phyloP scores from a whole-genome alignment of 2,888 invertebrate genomes.

The Ptilodon capucinus region DNA sequence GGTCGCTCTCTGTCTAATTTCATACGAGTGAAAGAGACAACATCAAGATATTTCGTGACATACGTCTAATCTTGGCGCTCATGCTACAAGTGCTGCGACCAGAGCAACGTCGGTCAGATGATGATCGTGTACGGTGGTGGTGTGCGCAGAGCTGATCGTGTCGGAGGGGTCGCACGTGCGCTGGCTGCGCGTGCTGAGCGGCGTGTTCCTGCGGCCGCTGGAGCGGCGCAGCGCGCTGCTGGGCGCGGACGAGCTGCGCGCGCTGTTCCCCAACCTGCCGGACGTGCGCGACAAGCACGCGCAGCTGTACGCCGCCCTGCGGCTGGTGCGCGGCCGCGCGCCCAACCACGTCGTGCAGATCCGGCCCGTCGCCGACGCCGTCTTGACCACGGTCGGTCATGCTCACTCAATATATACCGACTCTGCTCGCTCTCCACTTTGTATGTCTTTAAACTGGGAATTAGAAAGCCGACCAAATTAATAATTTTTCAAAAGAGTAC shows the following conservation, averaged over 20 bases:
- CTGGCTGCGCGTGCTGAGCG: constrained; percentile 92
- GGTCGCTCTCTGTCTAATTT: too few relatives aligned
- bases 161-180: constrained; percentile 95
- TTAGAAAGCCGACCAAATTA: too few relatives aligned
- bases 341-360: constrained; percentile 54
- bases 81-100: too few relatives aligned
- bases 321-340: constrained; percentile 41
- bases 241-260: constrained; percentile 87
- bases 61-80: too few relatives aligned
- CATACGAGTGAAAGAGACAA: too few relatives aligned
- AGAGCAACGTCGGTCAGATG: too few relatives aligned
- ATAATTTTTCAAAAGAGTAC: too few relatives aligned
- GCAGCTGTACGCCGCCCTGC: constrained; percentile 59
- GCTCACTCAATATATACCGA: too few relatives aligned
- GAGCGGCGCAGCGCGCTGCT: constrained; percentile 84
- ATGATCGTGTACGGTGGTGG: too few relatives aligned
- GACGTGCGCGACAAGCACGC: constrained; percentile 84
- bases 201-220: constrained; percentile 92
- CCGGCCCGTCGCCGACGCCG: constrained; percentile 63
- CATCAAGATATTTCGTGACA: too few relatives aligned
- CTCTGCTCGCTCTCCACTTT: too few relatives aligned
- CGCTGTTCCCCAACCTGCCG: constrained; percentile 93
- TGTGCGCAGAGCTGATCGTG: constrained; percentile 86
- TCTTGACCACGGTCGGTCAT: constrained; percentile 65
- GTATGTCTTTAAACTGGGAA: too few relatives aligned